Conservation (phyloP, 2,888 invertebrate genomes). For the Oscheius myriophilus region DNA sequence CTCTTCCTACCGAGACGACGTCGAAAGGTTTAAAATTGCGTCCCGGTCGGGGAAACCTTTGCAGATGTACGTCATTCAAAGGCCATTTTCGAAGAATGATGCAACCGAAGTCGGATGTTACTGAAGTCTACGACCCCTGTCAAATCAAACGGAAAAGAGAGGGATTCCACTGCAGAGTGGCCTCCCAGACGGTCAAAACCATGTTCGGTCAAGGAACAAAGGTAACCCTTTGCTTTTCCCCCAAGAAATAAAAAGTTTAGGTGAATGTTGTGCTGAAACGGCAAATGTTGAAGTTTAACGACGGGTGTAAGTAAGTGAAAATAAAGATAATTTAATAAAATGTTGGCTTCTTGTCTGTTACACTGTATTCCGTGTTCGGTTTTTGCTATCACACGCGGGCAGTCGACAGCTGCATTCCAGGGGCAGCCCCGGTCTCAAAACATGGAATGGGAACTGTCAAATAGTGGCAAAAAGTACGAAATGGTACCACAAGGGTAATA, state of each 20-base stretch:
- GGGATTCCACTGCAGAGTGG: slow-evolving; percentile 8
- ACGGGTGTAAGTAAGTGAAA: slow-evolving; percentile 18
- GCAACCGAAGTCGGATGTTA: background rate
- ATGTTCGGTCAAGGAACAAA: slow-evolving; percentile 13
- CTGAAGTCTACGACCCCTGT: slow-evolving; percentile 5
- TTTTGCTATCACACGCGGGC: too few species aligned
- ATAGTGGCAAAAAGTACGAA: too few species aligned
- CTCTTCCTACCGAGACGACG: too few species aligned
- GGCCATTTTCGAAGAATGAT: background rate
- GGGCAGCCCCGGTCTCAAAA: too few species aligned
- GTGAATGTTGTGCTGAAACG: slow-evolving; percentile 29
- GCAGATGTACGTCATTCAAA: slow-evolving; percentile 1
- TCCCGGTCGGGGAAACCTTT: background rate
- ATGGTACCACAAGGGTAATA: too few species aligned
- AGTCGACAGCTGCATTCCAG: too few species aligned
- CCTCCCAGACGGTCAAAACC: slow-evolving; percentile 12
- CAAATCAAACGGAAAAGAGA: slow-evolving; percentile 2
- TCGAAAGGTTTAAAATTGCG: too few species aligned
- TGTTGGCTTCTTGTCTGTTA: too few species aligned
- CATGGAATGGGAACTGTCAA: too few species aligned
- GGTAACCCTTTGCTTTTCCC: background rate
- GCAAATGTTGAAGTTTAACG: slow-evolving; percentile 14
- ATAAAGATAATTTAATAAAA: too few species aligned
- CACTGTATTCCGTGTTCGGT: too few species aligned
- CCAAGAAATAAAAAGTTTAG: slow-evolving; percentile 9